These are phyloP conservation scores for Anaspis maculata DNA, from an alignment of 2,888 invertebrate species.

Conservation along the genomic window DNA sequence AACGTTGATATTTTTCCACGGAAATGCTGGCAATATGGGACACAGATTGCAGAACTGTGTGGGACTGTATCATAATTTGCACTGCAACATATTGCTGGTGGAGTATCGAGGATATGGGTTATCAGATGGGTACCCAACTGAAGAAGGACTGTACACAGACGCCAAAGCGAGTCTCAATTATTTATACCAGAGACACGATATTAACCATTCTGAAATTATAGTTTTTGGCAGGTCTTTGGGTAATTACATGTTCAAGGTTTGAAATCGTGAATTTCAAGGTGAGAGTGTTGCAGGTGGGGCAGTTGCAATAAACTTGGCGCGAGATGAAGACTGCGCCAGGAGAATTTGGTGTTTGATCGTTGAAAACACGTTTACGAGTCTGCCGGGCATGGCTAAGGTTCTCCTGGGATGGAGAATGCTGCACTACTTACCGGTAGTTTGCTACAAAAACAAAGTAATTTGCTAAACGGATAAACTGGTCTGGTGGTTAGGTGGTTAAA, in stretches of 20 bases:
- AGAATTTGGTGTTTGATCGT: conserved; percentile 81
- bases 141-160: conserved; percentile 80
- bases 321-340: conserved; percentile 64
- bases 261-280: not conserved
- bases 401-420: conserved; percentile 67
- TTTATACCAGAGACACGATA: conserved; percentile 68
- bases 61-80: conserved; percentile 71
- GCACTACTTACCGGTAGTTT: conserved; percentile 69
- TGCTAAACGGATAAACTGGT: conserved; percentile 2
- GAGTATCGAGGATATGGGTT: conserved; percentile 93
- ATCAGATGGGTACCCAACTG: conserved; percentile 81
- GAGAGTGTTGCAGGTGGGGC: conserved; percentile 63
- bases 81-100: conserved; percentile 83
- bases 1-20: conserved; percentile 86
- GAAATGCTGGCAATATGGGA: conserved; percentile 96
- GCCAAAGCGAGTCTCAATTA: conserved; percentile 83
- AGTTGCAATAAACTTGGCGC: conserved; percentile 80
- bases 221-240: conserved; percentile 86
- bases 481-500: not conserved
- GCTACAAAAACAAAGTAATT: conserved; percentile 84
- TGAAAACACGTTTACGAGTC: conserved; percentile 93
- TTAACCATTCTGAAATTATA: conserved; percentile 77
- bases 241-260: no score
- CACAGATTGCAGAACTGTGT: conserved; percentile 85
- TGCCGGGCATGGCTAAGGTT: conserved; percentile 85